These are phyloP conservation scores for Chrysolina americana DNA, from an alignment of 2,888 invertebrate genomes.

Conservation along the genomic window DNA sequence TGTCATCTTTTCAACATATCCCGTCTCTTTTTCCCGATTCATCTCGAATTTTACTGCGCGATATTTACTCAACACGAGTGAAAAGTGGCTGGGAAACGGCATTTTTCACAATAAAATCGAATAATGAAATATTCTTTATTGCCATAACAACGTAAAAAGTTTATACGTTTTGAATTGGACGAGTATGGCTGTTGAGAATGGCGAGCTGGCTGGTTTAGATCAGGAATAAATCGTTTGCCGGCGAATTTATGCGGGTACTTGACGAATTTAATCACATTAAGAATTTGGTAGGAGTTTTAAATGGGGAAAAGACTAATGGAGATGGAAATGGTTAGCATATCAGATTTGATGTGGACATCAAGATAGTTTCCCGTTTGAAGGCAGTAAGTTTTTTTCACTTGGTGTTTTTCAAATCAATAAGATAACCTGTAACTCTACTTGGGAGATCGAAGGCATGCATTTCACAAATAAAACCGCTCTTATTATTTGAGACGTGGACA, in stretches of 20 bases:
- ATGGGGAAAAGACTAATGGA: no score
- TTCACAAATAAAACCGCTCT: no score
- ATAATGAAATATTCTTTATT: constrained; percentile 39
- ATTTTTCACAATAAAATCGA: constrained; percentile 37
- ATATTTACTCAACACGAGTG: constrained; percentile 34
- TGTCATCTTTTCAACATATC: constrained; percentile 24
- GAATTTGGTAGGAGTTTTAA: neutral
- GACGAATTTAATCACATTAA: neutral
- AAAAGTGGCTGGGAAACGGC: constrained; percentile 30
- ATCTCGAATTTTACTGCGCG: constrained; percentile 15
- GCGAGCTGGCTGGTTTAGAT: neutral
- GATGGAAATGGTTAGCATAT: no score
- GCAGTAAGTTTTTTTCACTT: no score
- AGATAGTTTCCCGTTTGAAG: no score
- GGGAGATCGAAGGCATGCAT: no score
- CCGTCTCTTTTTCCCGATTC: constrained; percentile 15
- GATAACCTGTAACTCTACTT: no score
- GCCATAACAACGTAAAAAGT: constrained; percentile 38
- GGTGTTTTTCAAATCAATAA: no score
- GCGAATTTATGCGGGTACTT: neutral
- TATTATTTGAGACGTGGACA: no score
- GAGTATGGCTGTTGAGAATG: constrained; percentile 3
- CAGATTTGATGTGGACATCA: no score
- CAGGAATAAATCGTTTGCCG: neutral
- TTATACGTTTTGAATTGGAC: constrained; percentile 30